These are phyloP conservation scores for Haliclona indistincta DNA, from an alignment of 37 sponge, comb jelly and placozoan species.

Conservation along the genomic window DNA sequence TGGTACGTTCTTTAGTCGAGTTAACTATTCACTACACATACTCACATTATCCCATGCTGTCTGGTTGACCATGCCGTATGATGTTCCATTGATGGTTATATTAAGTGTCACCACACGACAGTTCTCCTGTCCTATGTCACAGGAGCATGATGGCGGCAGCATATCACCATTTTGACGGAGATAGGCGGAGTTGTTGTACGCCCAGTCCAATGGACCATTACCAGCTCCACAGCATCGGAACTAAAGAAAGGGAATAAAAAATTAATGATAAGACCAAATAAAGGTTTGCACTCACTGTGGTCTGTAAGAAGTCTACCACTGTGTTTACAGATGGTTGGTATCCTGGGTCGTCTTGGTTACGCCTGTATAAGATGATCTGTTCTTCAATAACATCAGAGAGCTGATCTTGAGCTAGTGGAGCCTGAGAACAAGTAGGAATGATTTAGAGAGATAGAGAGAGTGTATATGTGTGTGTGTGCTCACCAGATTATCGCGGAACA, in stretches of 20 bases:
- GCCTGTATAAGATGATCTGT: too few species aligned
- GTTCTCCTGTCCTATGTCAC: neutral
- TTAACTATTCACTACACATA: too few species aligned
- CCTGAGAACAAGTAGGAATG: too few species aligned
- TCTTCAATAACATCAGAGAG: too few species aligned
- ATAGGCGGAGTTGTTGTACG: conserved; percentile 1
- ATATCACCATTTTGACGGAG: neutral
- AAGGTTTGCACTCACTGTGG: conserved; percentile 24
- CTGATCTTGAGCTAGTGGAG: too few species aligned
- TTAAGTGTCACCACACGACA: neutral
- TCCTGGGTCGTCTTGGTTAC: neutral
- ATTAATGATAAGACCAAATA: too few species aligned
- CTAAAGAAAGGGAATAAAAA: too few species aligned
- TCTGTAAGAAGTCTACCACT: conserved; percentile 12
- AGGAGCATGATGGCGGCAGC: conserved; percentile 2
- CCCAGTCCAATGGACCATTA: conserved; percentile 43
- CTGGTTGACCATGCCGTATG: neutral
- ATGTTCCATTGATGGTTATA: neutral
- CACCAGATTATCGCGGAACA: conserved; percentile 45
- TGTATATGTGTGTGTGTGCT: too few species aligned
- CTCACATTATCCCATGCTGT: neutral
- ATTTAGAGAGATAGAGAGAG: too few species aligned
- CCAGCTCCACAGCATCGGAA: conserved; percentile 53
- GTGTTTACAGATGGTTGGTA: neutral
- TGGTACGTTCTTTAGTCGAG: too few species aligned